These are phyloP conservation scores for Aradus depressus DNA, from an alignment of 2,888 invertebrate genomes.

Conservation along the genomic window DNA sequence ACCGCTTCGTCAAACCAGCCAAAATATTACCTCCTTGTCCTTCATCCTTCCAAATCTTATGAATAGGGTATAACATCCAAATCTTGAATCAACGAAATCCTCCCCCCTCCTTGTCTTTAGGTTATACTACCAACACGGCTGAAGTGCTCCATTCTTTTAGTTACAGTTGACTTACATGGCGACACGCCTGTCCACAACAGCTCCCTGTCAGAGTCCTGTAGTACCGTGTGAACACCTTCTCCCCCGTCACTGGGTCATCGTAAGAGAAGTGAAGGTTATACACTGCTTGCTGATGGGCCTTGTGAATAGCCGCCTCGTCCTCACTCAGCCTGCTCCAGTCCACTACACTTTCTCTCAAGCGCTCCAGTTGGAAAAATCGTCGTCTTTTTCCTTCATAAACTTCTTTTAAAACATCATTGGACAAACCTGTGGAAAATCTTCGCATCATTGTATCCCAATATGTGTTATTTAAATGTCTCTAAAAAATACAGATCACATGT, in stretches of 20 bases:
- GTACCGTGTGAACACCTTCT: slow-evolving; percentile 32
- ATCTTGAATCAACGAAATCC: too few relatives aligned
- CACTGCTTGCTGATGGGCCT: slow-evolving; percentile 31
- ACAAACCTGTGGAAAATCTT: too few relatives aligned
- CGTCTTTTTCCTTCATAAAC: slow-evolving; percentile 17
- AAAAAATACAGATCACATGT: too few relatives aligned
- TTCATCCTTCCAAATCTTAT: neutral
- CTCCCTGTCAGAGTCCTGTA: slow-evolving; percentile 32
- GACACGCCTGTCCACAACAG: slow-evolving; percentile 34
- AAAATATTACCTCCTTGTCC: neutral
- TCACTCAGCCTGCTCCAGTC: slow-evolving; percentile 23
- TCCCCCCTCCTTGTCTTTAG: too few relatives aligned
- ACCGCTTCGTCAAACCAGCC: too few relatives aligned
- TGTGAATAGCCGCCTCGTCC: slow-evolving; percentile 29
- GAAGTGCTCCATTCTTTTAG: too few relatives aligned
- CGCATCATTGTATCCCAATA: too few relatives aligned
- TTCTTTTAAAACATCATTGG: too few relatives aligned
- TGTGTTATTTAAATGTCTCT: too few relatives aligned
- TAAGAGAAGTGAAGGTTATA: slow-evolving; percentile 33
- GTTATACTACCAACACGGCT: too few relatives aligned
- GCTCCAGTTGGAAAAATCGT: slow-evolving; percentile 29
- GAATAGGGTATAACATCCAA: too few relatives aligned
- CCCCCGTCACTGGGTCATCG: slow-evolving; percentile 32
- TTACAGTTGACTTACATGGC: slow-evolving; percentile 30
- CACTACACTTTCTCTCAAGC: slow-evolving; percentile 24